Base-by-base conservation (phyloP, 2,113 vertebrate genomes). In the Kobus ellipsiprymnus region DNA sequence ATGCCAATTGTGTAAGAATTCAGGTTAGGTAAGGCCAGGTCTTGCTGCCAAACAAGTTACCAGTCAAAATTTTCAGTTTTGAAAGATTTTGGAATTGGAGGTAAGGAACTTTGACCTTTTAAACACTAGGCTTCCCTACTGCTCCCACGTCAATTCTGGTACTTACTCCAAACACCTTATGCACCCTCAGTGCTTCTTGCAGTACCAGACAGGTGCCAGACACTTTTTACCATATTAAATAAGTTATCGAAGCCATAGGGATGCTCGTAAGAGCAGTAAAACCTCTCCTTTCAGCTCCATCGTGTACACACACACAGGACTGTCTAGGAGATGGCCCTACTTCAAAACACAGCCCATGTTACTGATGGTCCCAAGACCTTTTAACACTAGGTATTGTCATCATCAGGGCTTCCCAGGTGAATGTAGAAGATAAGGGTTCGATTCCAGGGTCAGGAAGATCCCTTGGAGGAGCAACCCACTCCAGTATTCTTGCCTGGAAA, bases 31-130 rank as follows among this genome's bases (percentile, higher is more conserved):
- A 91, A 98, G 59, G 67, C 50, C 27, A 71, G 33, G 9, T 77
- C 90, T 91, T 80, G 44, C 54, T 82, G 55, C 77, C 67, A 90
- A 96, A 94, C 30, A 54, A 93, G n/a, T 74, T 48, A 60, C 81
- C 78, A 94, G 92, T 85, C 48, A 90, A 62, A 83, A 46, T 59
- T 82, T 74, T 60, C 14, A 40, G n/a, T 90, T 91, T 62, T 23
- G 55, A 89, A 62, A 94, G 82, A 60, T 57, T 80, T 96, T 90
- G 77, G 64, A 86, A 83, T 77, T 87, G 30, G 67, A 95, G 77
- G 52, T 27, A 52, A 97, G 78, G 85, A 80, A 67, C 52, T 64
- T 80, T 21, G 17, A 44, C 40, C 80, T 15, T 19, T 44, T 25
- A 27, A 30, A 48, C 36, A 55, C 15, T 46, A 19, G 59, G n/a